A percentile compares a stretch with the other conserved stretches of the same genome.
Evolutionary conservation across 1,140 invertebrate genomes (phyloP).

Genomic region (Xylocopa sonorina): DNA sequence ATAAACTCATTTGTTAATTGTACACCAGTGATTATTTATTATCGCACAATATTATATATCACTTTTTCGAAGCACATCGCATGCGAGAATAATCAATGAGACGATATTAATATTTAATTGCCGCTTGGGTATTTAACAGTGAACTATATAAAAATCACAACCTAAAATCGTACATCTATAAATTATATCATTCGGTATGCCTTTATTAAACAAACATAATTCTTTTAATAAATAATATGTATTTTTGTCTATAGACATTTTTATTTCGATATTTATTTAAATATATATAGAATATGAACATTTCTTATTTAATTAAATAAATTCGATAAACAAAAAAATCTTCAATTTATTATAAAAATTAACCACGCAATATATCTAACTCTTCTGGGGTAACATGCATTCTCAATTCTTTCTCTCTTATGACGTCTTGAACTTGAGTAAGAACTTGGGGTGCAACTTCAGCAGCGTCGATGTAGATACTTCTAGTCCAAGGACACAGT

Average conservation of each 20-base stretch:
- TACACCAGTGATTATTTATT: not conserved
- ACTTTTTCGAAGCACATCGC: not conserved
- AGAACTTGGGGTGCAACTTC: slow-evolving; percentile 81
- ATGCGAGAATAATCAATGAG: not conserved
- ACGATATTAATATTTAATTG: not conserved
- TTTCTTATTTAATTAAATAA: not conserved
- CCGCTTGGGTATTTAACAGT: not conserved
- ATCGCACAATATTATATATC: not conserved
- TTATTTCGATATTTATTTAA: not conserved
- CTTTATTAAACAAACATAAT: too few species aligned
- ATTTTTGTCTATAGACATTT: not conserved
- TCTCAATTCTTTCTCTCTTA: slow-evolving; percentile 87
- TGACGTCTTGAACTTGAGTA: slow-evolving; percentile 86
- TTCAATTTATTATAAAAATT: slow-evolving; percentile 46
- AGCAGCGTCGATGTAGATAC: slow-evolving; percentile 80
- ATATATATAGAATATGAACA: not conserved
- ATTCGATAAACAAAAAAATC: not conserved
- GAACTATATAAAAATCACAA: slow-evolving; percentile 22
- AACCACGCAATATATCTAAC: slow-evolving; percentile 84
- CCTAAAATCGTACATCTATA: not conserved
- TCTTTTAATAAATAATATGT: not conserved
- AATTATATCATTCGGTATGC: not conserved
- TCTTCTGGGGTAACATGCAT: slow-evolving; percentile 88
- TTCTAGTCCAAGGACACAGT: slow-evolving; percentile 87
- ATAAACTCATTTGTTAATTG: not conserved